A percentile compares a stretch with the other conserved stretches of the same genome.
phyloP scores from a whole-genome alignment of 2,113 vertebrate genomes.

The Pogonocichla stellata region DNA sequence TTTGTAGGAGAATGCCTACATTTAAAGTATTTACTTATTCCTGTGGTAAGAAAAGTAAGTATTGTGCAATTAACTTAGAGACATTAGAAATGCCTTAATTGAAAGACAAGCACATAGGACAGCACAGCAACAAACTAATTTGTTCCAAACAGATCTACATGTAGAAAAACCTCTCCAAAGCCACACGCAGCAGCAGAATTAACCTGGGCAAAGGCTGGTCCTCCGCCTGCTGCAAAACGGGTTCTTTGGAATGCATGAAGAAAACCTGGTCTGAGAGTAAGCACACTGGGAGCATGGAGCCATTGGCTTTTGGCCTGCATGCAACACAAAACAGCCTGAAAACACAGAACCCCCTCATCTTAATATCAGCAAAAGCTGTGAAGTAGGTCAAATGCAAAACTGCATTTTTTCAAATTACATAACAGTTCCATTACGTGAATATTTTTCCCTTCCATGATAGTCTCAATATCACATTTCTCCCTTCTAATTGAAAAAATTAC shows the following conservation, averaged over 20 bases:
- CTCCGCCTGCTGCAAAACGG: neutral
- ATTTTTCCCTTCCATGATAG: neutral
- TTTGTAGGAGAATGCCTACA: neutral
- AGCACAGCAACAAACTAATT: neutral
- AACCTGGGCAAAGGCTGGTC: neutral
- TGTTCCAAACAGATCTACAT: neutral
- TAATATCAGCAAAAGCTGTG: neutral
- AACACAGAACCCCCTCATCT: neutral
- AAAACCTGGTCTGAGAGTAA: neutral
- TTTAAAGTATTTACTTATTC: neutral
- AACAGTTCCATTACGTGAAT: neutral
- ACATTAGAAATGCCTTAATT: neutral
- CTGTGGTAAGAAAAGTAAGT: neutral
- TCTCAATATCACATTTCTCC: neutral
- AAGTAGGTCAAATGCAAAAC: neutral
- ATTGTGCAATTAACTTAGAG: neutral
- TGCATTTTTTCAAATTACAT: neutral
- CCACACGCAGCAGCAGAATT: neutral
- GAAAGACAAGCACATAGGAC: neutral
- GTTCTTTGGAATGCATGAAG: neutral
- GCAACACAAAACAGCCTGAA: neutral
- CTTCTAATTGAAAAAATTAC: neutral
- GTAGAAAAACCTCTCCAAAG: neutral
- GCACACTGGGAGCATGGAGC: neutral
- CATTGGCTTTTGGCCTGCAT: neutral